These are phyloP conservation scores for Brachionus paranguensis DNA, from an alignment of 1,140 invertebrate genomes.

Conservation along the genomic window DNA sequence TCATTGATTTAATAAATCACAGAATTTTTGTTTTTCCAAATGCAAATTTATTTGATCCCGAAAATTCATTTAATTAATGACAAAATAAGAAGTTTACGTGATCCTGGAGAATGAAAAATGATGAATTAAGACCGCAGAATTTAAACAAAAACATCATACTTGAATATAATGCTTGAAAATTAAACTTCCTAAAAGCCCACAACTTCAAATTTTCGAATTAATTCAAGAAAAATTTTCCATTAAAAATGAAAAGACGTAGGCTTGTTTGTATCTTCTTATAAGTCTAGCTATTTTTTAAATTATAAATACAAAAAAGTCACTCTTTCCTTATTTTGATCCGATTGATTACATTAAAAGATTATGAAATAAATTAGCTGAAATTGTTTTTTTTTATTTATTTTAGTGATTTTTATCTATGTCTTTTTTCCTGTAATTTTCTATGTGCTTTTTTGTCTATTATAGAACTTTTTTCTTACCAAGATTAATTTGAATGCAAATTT, in stretches of 20 bases:
- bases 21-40: background rate
- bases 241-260: background rate
- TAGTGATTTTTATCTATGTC: conserved; percentile 6
- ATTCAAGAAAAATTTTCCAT: background rate
- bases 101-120: background rate
- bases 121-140: background rate
- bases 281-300: background rate
- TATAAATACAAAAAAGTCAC: background rate
- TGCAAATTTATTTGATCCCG: background rate
- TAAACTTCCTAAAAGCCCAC: background rate
- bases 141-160: background rate
- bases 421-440: conserved; percentile 35
- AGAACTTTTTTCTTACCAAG: background rate
- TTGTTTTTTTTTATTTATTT: conserved; percentile 1
- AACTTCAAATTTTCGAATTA: background rate
- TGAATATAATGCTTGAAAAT: background rate
- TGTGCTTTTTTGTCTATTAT: background rate
- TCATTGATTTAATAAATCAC: background rate
- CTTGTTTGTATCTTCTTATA: background rate
- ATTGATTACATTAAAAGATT: conserved; percentile 35
- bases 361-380: conserved; percentile 30
- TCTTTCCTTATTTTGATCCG: background rate
- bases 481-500: conserved; percentile 34
- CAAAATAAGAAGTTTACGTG: background rate
- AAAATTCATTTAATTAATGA: background rate